Base-by-base conservation (phyloP, 2,797 vertebrate genomes). In the Brotula barbata region DNA sequence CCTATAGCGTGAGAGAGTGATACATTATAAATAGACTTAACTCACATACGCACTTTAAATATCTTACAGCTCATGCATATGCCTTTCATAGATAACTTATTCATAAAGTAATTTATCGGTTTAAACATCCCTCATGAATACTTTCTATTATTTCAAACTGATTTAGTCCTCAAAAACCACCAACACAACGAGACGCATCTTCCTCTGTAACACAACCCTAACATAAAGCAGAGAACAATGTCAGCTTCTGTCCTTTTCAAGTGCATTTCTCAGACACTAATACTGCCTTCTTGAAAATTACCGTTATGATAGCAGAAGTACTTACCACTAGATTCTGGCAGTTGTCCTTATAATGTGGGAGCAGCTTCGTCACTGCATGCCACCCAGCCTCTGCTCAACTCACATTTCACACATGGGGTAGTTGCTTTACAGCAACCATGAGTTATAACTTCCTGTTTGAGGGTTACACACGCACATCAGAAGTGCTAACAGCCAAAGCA, bases 361-460 rank as follows among this genome's bases (percentile, higher is more conserved):
- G 58, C 56, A 40, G 19, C 52, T 56, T 57, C 36, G 39, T n/a
- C 77, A 72, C 46, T 61, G 67, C 41, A 61, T 50, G 47, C 55
- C 45, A 64, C 6, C 53, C 48, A 44, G 45, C 11, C 49, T 55
- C 3, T 14, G 25, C 43, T 56, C 7, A 54, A 17, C 16, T 23
- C 33, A 54, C 21, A 41, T 61, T 64, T 71, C 75, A 65, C 50
- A 64, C 28, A 42, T 14, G 19, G 21, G 58, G 58, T 76, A 44
- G 81, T 78, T 69, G 23, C 65, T 62, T 28, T 50, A 47, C 56
- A 31, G 73, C 54, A 76, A 51, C 53, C 33, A 39, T 55, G 51
- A 77, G 37, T 19, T 25, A 67, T 15, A 28, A 49, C 63, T 89
- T 90, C 89, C 89, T 89, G 83, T 86, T 80, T 72, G 58, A 62